phyloP scores from a whole-genome alignment of 2,888 invertebrate genomes.

The Stramonita haemastoma region DNA sequence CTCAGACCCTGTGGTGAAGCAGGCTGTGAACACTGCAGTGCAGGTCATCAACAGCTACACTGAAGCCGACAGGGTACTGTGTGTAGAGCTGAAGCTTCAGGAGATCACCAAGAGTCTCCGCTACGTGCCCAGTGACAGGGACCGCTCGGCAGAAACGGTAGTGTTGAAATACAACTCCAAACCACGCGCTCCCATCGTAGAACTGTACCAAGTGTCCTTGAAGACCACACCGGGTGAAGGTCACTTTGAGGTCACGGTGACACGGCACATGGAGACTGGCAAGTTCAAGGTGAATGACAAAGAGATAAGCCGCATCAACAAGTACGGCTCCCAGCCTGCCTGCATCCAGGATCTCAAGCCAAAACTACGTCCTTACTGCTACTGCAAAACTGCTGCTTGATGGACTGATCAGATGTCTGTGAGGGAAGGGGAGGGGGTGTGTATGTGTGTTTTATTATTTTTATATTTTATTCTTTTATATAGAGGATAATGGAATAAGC shows the following conservation, averaged over 20 bases:
- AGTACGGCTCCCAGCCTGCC: constrained; percentile 88
- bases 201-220: constrained; percentile 88
- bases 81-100: constrained; percentile 78
- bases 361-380: constrained; percentile 89
- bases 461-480: too few relatives aligned
- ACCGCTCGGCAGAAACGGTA: neutral
- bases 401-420: too few relatives aligned
- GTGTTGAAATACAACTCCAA: neutral
- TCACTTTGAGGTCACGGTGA: constrained; percentile 89
- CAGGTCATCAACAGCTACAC: constrained; percentile 82
- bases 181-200: neutral
- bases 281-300: constrained; percentile 83
- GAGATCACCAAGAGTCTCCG: constrained; percentile 85
- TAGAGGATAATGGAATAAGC: too few relatives aligned
- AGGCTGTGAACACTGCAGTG: constrained; percentile 80
- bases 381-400: constrained; percentile 79
- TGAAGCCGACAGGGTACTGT: constrained; percentile 76
- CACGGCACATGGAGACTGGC: constrained; percentile 81
- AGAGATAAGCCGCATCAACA: constrained; percentile 88
- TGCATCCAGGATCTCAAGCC: constrained; percentile 84
- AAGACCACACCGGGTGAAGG: constrained; percentile 86
- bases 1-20: constrained; percentile 79
- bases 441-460: too few relatives aligned
- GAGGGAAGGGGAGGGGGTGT: too few relatives aligned
- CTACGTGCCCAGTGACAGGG: constrained; percentile 72